Percentiles rank a stretch among this genome's conserved stretches.
phyloP scores from a whole-genome alignment of 1,140 invertebrate genomes.

The Drosophila auraria region DNA sequence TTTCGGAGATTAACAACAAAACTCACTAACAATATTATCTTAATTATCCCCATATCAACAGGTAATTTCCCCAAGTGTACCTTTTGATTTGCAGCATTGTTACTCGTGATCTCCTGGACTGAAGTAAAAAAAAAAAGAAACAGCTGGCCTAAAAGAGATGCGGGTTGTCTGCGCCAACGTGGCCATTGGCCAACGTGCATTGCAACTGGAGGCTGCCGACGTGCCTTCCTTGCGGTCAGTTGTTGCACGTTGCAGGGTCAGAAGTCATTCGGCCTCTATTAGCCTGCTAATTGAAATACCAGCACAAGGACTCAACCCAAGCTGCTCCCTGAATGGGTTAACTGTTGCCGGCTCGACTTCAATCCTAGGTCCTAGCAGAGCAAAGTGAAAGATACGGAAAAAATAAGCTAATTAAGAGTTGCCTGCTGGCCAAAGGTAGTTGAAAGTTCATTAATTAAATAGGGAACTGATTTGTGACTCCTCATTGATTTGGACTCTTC shows the following conservation, averaged over 20 bases:
- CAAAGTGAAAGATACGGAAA: conserved; percentile 19
- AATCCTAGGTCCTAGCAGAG: conserved; percentile 1
- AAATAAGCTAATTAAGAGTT: conserved; percentile 40
- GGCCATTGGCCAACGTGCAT: conserved; percentile 20
- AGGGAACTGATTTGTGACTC: conserved; percentile 14
- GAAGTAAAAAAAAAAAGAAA: conserved; percentile 20
- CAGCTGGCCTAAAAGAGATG: conserved; percentile 18
- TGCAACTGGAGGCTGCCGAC: conserved; percentile 36
- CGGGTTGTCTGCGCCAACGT: conserved; percentile 12
- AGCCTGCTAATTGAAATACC: conserved; percentile 53
- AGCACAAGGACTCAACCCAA: conserved; percentile 11
- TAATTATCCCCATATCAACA: no score
- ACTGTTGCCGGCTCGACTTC: conserved; percentile 22
- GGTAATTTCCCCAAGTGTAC: neutral
- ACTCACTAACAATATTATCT: no score
- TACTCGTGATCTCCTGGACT: conserved; percentile 15
- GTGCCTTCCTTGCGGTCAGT: conserved; percentile 45
- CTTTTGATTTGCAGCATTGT: conserved; percentile 16
- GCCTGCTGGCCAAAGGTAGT: conserved; percentile 25
- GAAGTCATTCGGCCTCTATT: conserved; percentile 48
- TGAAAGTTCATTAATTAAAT: conserved; percentile 42
- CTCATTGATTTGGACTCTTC: conserved; percentile 16
- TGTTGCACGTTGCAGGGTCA: conserved; percentile 46
- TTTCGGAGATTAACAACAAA: no score
- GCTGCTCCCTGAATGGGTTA: conserved; percentile 3